Conservation (phyloP, 2,888 invertebrate genomes). For the Sialis fuliginosa region DNA sequence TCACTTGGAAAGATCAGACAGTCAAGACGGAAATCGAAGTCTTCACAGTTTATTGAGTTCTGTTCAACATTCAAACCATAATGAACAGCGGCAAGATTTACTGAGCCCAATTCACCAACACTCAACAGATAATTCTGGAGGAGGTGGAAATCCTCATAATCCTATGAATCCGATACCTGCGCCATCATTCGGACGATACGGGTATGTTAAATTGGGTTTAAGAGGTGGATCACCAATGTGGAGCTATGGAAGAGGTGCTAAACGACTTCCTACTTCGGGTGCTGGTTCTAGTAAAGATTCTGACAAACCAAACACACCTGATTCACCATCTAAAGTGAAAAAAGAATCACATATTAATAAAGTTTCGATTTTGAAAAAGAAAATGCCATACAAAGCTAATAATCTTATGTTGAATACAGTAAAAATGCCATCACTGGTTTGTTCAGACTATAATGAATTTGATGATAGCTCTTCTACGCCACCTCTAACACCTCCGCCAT, state of each 20-base stretch:
- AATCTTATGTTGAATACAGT: constrained; percentile 23
- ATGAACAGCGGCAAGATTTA: constrained; percentile 4
- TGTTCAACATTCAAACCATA: constrained; percentile 1
- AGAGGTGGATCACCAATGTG: constrained; percentile 51
- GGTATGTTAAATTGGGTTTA: constrained; percentile 40
- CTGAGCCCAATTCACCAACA: background rate
- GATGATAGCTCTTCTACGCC: constrained; percentile 39
- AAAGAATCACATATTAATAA: constrained; percentile 30
- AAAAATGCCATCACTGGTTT: constrained; percentile 32
- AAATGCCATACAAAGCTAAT: constrained; percentile 19
- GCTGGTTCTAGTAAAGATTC: constrained; percentile 10
- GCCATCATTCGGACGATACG: constrained; percentile 37
- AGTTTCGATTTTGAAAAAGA: constrained; percentile 40
- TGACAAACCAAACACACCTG: constrained; percentile 11
- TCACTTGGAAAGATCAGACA: constrained; percentile 5
- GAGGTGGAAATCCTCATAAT: constrained; percentile 34
- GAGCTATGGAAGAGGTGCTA: constrained; percentile 28
- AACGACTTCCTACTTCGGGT: constrained; percentile 21
- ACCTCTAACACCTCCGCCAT: constrained; percentile 29
- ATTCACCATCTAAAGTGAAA: constrained; percentile 19
- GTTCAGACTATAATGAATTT: constrained; percentile 39
- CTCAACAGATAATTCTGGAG: constrained; percentile 13
- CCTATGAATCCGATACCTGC: constrained; percentile 38
- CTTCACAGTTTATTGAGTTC: too few species aligned
- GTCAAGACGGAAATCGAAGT: background rate